Percentiles rank a stretch among this genome's conserved stretches.
phyloP scores from a whole-genome alignment of 37 sponge, comb jelly and placozoan species.

The Diacarnus erythraeanus region DNA sequence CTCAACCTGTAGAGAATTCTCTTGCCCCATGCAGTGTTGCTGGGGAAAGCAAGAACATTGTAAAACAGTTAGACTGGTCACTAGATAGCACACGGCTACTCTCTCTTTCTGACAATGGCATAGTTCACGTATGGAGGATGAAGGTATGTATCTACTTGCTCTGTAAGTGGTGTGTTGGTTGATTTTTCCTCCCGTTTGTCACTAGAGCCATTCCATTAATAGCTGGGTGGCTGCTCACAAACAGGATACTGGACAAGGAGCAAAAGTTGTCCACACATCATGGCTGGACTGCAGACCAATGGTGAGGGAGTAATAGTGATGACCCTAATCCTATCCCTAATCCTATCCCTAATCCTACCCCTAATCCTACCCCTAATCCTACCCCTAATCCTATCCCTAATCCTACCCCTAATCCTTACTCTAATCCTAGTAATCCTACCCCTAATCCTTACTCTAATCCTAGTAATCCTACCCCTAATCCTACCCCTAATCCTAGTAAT shows the following conservation, averaged over 20 bases:
- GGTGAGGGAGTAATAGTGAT: constrained; percentile 35
- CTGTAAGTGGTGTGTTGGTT: no score
- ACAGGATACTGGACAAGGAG: constrained; percentile 6
- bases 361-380: no score
- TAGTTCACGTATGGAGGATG: constrained; percentile 56
- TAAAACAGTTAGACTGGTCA: constrained; percentile 35
- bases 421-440: neutral
- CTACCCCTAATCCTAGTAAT: neutral
- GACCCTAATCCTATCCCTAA: neutral
- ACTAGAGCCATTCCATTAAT: constrained; percentile 42
- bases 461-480: neutral
- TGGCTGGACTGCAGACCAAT: constrained; percentile 57
- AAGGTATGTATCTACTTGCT: constrained; percentile 18
- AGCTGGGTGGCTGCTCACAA: constrained; percentile 52
- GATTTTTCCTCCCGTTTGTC: no score
- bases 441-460: neutral
- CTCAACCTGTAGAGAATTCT: neutral
- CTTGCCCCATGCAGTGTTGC: constrained; percentile 24
- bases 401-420: neutral
- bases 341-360: no score
- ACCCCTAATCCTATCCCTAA: neutral
- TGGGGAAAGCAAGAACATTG: constrained; percentile 27
- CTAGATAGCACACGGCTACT: constrained; percentile 37
- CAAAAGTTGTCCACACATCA: constrained; percentile 26
- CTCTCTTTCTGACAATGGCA: constrained; percentile 28